Percentiles rank a stretch among this genome's conserved stretches.
phyloP scores from a whole-genome alignment of 2,113 vertebrate species.

The Taxidea taxus region DNA sequence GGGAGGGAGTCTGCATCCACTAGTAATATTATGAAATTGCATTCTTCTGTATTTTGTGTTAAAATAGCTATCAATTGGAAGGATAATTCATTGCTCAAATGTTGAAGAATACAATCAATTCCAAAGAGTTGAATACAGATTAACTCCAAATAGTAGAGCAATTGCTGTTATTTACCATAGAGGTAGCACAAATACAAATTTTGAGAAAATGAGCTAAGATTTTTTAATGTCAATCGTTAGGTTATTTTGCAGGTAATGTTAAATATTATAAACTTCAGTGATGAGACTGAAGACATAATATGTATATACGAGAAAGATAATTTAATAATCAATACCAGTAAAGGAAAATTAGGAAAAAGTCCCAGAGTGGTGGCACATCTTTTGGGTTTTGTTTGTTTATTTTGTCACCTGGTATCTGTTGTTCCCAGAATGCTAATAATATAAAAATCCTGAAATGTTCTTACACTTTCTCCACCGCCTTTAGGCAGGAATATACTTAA shows the following conservation, averaged over 20 bases:
- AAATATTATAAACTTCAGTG: not conserved
- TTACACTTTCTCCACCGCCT: not conserved
- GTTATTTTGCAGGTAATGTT: not conserved
- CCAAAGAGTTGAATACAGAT: not conserved
- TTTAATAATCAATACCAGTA: not conserved
- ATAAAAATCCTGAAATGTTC: not conserved
- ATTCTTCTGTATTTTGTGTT: not conserved
- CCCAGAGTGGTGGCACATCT: not conserved
- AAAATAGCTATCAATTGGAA: slow-evolving; percentile 21
- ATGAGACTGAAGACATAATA: not conserved
- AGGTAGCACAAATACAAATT: not conserved
- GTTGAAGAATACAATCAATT: not conserved
- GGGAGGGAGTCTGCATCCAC: not conserved
- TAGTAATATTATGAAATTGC: not conserved
- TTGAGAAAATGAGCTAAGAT: not conserved
- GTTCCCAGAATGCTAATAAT: not conserved
- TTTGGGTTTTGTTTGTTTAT: not conserved
- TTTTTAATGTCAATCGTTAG: not conserved
- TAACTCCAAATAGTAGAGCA: not conserved
- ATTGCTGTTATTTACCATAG: not conserved
- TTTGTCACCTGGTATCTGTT: slow-evolving; percentile 4
- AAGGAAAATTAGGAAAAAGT: not conserved
- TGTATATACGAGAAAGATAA: not conserved
- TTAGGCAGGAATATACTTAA: not conserved
- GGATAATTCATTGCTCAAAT: not conserved